Percentiles rank a stretch among this genome's conserved stretches.
Evolutionary conservation across 2,113 vertebrate genomes (phyloP).

Genomic region (Cricetomys ansorgei): DNA sequence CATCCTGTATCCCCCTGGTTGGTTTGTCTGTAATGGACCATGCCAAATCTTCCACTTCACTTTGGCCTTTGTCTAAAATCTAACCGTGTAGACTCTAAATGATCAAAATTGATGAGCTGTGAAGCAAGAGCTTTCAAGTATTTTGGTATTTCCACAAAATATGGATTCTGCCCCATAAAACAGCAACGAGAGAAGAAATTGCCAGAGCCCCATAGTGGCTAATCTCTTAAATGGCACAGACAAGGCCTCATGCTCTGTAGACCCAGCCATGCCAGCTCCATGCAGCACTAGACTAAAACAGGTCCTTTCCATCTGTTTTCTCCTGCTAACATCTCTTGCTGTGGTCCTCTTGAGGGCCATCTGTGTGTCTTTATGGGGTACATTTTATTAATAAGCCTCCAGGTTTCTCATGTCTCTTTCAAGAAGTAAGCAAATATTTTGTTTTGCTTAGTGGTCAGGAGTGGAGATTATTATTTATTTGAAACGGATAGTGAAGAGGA

Average conservation of each 20-base stretch:
- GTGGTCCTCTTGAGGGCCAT: conserved; percentile 66
- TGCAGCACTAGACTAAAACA: conserved; percentile 24
- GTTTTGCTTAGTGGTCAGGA: conserved; percentile 97
- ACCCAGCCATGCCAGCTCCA: conserved; percentile 18
- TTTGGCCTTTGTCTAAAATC: conserved; percentile 58
- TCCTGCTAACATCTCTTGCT: conserved; percentile 58
- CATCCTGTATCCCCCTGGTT: background rate
- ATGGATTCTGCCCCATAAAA: background rate
- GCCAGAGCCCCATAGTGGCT: background rate
- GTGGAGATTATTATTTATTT: conserved; percentile 99
- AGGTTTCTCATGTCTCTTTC: conserved; percentile 52
- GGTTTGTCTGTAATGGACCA: background rate
- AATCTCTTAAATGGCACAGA: background rate
- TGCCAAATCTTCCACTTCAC: conserved; percentile 13
- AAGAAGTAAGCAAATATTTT: conserved; percentile 88
- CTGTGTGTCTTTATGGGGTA: conserved; percentile 66
- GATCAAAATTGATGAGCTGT: background rate
- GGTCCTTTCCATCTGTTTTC: conserved; percentile 73
- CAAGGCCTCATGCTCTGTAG: conserved; percentile 11
- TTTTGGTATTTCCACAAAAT: conserved; percentile 6
- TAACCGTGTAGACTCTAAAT: too few relatives aligned
- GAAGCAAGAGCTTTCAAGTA: background rate
- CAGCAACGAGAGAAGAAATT: background rate
- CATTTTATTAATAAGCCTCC: conserved; percentile 69
- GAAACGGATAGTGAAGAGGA: conserved; percentile 99